phyloP scores from a whole-genome alignment of 1,140 invertebrate genomes.

The Drosophila bifasciata region DNA sequence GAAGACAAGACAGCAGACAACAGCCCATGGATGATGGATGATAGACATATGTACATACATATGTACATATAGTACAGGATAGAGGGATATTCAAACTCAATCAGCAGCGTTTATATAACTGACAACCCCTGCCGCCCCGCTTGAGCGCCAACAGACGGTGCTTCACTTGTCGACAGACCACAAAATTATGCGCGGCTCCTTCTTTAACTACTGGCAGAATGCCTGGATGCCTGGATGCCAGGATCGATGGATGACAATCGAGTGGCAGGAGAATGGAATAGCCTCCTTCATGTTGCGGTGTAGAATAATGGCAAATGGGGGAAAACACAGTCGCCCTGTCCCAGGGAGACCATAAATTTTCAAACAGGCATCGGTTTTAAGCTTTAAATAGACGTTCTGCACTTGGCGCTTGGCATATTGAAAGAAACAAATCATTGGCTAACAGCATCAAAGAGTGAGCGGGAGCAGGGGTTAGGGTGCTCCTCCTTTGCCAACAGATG shows the following conservation, averaged over 20 bases:
- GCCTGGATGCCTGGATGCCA: no score
- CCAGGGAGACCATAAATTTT: slow-evolving; percentile 45
- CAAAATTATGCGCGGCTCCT: slow-evolving; percentile 27
- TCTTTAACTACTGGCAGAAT: no score
- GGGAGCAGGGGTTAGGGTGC: background rate
- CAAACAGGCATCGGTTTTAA: slow-evolving; percentile 22
- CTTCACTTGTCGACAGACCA: no score
- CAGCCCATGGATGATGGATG: slow-evolving; percentile 36
- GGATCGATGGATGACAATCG: background rate
- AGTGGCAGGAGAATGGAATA: background rate
- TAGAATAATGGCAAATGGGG: slow-evolving; percentile 37
- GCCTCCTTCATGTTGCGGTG: slow-evolving; percentile 13
- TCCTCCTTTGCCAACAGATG: slow-evolving; percentile 16
- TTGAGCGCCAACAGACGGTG: no score
- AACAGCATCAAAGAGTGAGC: slow-evolving; percentile 26
- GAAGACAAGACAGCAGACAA: slow-evolving; percentile 14
- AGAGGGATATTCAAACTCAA: slow-evolving; percentile 37
- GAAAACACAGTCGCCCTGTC: background rate
- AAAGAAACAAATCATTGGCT: slow-evolving; percentile 63
- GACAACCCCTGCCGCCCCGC: background rate
- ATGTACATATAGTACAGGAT: no score
- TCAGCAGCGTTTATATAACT: slow-evolving; percentile 33
- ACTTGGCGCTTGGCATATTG: slow-evolving; percentile 44
- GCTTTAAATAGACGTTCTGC: slow-evolving; percentile 45
- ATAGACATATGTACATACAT: slow-evolving; percentile 8